Evolutionary conservation across 2,113 vertebrate genomes (phyloP).

Genomic region (Perca schrenkii): DNA sequence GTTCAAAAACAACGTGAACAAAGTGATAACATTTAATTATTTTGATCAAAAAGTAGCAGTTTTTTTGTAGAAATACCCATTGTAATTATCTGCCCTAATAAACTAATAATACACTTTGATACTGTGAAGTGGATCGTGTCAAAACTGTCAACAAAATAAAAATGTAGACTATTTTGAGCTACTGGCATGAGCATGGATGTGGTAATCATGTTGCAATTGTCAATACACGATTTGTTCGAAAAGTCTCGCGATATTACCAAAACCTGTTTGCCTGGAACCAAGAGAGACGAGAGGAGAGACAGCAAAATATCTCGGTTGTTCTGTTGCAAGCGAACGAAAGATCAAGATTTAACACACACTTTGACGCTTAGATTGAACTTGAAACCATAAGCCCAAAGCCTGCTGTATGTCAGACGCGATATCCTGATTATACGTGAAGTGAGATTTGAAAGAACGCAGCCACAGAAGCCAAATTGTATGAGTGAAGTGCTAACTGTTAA

Average conservation of each 20-base stretch:
- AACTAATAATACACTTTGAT: neutral
- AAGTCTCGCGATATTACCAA: slow-evolving; percentile 77
- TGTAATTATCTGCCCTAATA: neutral
- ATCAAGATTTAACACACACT: slow-evolving; percentile 23
- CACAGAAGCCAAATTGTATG: slow-evolving; percentile 73
- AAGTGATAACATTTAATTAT: neutral
- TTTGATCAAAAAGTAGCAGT: neutral
- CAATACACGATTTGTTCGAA: neutral
- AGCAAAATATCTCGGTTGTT: slow-evolving; percentile 56
- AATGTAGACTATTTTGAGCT: neutral
- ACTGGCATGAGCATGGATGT: neutral
- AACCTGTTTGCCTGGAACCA: slow-evolving; percentile 35
- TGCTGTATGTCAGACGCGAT: slow-evolving; percentile 12
- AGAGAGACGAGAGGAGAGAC: slow-evolving; percentile 59
- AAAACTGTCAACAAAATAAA: neutral
- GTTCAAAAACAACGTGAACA: neutral
- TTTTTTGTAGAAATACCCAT: neutral
- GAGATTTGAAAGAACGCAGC: slow-evolving; percentile 62
- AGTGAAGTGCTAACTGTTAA: slow-evolving; percentile 76
- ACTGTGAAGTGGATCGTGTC: neutral
- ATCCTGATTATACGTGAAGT: slow-evolving; percentile 22
- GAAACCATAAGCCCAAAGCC: slow-evolving; percentile 18
- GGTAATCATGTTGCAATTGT: neutral
- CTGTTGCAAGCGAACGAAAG: slow-evolving; percentile 30
- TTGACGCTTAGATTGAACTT: slow-evolving; percentile 5